Conservation (phyloP, 2,113 vertebrate species). For the Tylochromis polylepis region DNA sequence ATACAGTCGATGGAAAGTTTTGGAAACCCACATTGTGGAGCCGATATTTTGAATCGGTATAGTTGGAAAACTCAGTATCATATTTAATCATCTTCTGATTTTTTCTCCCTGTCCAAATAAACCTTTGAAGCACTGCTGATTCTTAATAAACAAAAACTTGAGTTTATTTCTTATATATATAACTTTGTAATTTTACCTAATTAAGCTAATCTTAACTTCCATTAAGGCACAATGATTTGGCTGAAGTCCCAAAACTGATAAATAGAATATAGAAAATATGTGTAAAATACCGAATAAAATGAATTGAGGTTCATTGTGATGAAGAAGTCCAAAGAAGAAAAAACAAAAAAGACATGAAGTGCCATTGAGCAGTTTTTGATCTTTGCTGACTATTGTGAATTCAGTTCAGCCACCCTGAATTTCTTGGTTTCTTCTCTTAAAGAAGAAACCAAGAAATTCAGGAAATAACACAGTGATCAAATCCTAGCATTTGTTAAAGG, state of each 20-base stretch:
- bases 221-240: neutral
- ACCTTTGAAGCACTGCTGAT: neutral
- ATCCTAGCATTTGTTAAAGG: slow-evolving; percentile 38
- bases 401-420: neutral
- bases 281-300: neutral
- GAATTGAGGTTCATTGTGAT: neutral
- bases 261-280: neutral
- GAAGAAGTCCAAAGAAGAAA: neutral
- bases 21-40: neutral
- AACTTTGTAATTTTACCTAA: neutral
- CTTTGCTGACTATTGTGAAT: neutral
- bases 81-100: neutral
- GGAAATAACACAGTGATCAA: slow-evolving; percentile 33
- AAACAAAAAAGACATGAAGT: neutral
- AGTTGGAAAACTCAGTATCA: neutral
- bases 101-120: neutral
- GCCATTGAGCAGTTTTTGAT: neutral
- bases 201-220: neutral
- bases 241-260: neutral
- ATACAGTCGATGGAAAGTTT: neutral
- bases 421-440: neutral
- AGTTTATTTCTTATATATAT: neutral
- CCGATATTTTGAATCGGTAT: neutral
- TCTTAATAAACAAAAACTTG: neutral
- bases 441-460: slow-evolving; percentile 8